Base-by-base conservation (phyloP, 2,888 invertebrate genomes). In the Julus scanicus region DNA sequence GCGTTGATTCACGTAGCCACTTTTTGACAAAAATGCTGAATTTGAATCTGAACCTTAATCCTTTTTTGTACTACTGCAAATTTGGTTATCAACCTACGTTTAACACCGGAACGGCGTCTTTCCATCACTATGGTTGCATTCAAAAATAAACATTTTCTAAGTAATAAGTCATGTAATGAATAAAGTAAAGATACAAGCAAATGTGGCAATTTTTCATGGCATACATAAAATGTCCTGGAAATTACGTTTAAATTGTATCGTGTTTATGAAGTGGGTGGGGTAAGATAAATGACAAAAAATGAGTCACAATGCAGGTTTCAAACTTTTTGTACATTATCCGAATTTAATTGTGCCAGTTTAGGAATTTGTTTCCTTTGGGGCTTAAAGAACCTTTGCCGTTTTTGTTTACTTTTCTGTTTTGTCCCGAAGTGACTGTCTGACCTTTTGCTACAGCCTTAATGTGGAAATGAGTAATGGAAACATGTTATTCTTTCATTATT, bases 191-290 rank as follows among this genome's bases (percentile, higher is more conserved):
- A 0, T 29, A 29, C 11, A 71, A 4, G 9, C n/a, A 20, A 20
- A 20, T 20, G 63, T n/a, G 63, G 53, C 17, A 8, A 20, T 29
- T 71, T 71, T 29, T 29, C 71, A 29, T 29, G 71, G 71, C 29
- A 71, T 29, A 29, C 29, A 29, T 29, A 29, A 71, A 71, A 29
- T 71, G n/a, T 29, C 71, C 11, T 71, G 71, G 71, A 13, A 71
- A 29, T 71, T 71, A 29, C 29, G 29, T 29, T 29, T 11, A 29
- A 9, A 29, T 71, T 71, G 9, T 1, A 44, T 29, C 71, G 6
- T 71, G 71, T 71, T 71, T 29, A 71, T 71, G 29, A 71, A 71
- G 11, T 29, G 71, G 71, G 71, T 71, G 53, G 53, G 53, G 53
- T 15, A 53, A 17, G 53, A 53, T 53, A 15, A 13, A 53, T 53